Percentiles rank a stretch among this genome's conserved stretches.
Evolutionary conservation across 2,797 vertebrate genomes (phyloP).

Genomic region (Phrynocephalus vlangalii): DNA sequence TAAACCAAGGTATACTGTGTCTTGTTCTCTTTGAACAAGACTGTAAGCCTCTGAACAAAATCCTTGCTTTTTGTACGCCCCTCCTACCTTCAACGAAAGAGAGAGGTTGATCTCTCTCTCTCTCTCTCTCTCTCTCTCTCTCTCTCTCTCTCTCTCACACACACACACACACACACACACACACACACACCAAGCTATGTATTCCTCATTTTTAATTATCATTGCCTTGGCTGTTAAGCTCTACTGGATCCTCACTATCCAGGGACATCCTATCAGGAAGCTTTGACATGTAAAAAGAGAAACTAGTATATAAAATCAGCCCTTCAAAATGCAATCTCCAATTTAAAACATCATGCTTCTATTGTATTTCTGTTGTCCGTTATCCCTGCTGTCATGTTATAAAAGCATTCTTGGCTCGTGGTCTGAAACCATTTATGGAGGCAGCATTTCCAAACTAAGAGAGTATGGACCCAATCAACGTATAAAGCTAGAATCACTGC

Average conservation of each 20-base stretch:
- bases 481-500: neutral
- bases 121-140: no score
- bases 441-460: neutral
- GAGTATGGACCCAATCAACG: neutral
- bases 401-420: neutral
- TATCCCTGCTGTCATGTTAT: neutral
- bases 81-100: neutral
- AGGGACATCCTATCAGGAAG: no score
- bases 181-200: neutral
- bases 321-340: neutral
- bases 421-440: neutral
- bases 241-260: neutral
- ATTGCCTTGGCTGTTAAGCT: neutral
- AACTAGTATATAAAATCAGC: neutral
- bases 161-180: no score
- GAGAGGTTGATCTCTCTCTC: neutral
- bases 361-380: neutral
- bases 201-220: neutral
- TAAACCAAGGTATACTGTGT: neutral
- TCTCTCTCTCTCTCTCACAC: no score
- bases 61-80: neutral
- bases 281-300: neutral
- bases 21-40: neutral
- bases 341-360: neutral
- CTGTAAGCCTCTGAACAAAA: neutral